Conservation (phyloP, 2,113 vertebrate genomes). For the Gymnocephalus cernua region DNA sequence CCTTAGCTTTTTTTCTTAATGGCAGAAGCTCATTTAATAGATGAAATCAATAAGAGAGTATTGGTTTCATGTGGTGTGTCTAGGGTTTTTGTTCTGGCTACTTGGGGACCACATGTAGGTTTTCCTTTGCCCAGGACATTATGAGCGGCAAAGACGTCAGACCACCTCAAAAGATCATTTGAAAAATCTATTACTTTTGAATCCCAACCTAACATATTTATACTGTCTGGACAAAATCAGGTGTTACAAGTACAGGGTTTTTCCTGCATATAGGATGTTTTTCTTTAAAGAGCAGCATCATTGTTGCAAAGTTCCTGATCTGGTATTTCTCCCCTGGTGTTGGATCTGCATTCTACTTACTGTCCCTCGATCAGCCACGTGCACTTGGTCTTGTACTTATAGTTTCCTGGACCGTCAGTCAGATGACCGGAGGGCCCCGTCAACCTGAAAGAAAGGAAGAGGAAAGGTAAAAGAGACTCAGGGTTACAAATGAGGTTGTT, state of each 20-base stretch:
- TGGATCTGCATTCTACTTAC: slow-evolving; percentile 82
- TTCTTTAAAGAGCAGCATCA: background rate
- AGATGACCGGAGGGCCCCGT: slow-evolving; percentile 92
- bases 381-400: slow-evolving; percentile 99
- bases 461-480: background rate
- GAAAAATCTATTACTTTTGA: background rate
- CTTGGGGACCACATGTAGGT: background rate
- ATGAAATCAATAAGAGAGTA: background rate
- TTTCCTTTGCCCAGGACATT: background rate
- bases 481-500: background rate
- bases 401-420: slow-evolving; percentile 96
- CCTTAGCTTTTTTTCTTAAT: background rate
- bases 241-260: background rate
- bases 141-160: background rate
- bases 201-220: background rate
- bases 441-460: slow-evolving; percentile 83
- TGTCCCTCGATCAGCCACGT: slow-evolving; percentile 98
- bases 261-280: no score
- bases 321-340: background rate
- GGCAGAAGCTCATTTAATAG: background rate
- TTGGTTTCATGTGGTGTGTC: background rate
- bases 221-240: no score
- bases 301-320: background rate
- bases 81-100: background rate
- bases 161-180: background rate